Conservation (phyloP, 2,113 vertebrate genomes). For the Antechinus flavipes region DNA sequence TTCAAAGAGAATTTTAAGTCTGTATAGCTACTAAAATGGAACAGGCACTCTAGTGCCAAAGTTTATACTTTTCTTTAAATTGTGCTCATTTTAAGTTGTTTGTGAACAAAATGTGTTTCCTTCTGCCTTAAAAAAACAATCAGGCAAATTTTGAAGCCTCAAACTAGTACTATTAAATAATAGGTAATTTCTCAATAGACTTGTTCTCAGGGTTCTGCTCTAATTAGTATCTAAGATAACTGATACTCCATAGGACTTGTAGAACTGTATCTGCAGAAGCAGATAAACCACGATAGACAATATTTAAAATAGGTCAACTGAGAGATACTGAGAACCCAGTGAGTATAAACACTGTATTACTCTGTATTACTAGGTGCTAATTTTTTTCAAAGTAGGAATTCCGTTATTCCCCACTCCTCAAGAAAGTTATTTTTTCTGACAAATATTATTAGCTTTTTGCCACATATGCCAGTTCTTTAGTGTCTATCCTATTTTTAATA, state of each 20-base stretch:
- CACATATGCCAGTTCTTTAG: neutral
- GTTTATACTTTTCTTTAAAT: constrained; percentile 69
- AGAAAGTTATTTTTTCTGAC: constrained; percentile 13
- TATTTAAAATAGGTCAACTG: neutral
- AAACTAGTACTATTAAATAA: constrained; percentile 57
- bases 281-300: neutral
- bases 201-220: constrained; percentile 81
- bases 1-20: constrained; percentile 57
- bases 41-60: constrained; percentile 62
- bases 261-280: constrained; percentile 7
- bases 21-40: constrained; percentile 46
- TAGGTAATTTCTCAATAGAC: constrained; percentile 55
- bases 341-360: constrained; percentile 1
- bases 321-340: neutral
- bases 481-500: neutral
- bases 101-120: constrained; percentile 17
- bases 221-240: constrained; percentile 56
- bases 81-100: constrained; percentile 54
- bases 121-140: constrained; percentile 40
- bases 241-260: constrained; percentile 33
- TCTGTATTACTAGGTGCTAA: constrained; percentile 5
- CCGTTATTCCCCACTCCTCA: constrained; percentile 34
- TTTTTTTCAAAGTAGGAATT: constrained; percentile 39
- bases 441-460: constrained; percentile 3
- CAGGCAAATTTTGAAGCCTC: constrained; percentile 61